Base-by-base conservation (phyloP, 2,113 vertebrate genomes). In the Oreochromis aureus region DNA sequence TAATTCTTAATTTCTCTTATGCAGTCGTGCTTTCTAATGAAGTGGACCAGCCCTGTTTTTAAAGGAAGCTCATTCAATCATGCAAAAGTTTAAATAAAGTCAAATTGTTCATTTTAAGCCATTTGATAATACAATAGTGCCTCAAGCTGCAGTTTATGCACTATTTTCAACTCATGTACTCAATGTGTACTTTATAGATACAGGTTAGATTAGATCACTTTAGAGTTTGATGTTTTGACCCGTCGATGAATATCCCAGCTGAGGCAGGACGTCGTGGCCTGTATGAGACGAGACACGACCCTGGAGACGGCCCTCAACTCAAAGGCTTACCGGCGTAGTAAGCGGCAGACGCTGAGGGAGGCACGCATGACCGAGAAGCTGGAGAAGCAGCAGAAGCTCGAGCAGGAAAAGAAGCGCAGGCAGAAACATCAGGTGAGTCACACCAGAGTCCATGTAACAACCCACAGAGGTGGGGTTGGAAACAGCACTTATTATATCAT, bases 321-420 rank as follows among this genome's bases (percentile, higher is more conserved):
- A 1, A 99, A 99, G 95, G 98, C 99, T 0, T 99, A 99, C 95
- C 97, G 99, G 36, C 96, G 99, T 84, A 99, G 98, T 96, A 99
- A 99, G 93, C 96, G 98, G 7, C 99, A 99, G 94, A 99, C 99
- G 1, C 94, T 99, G 87, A 93, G 99, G 34, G 99, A 99, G 90
- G 98, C 99, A 0, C 97, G 99, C 55, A 99, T 99, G 98, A 99
- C 99, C 0, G 99, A 99, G 94, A 99, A 99, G 59, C 97, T 99
- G 86, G 99, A 99, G 94, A 99, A 99, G 84, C 99, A 99, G 94
- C 99, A 99, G 96, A 99, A 99, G 96, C 98, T 99, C 1, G 99
- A 99, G 55, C 99, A 99, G 89, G 99, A 99, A 87, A 97, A 98
- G 87, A 99, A 99, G 63, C 98, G 98, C 4, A 93, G 98, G n/a